A percentile compares a stretch with the other conserved stretches of the same genome.
Conservation (phyloP, 2,113 vertebrate genomes). For the Miniopterus natalensis region DNA sequence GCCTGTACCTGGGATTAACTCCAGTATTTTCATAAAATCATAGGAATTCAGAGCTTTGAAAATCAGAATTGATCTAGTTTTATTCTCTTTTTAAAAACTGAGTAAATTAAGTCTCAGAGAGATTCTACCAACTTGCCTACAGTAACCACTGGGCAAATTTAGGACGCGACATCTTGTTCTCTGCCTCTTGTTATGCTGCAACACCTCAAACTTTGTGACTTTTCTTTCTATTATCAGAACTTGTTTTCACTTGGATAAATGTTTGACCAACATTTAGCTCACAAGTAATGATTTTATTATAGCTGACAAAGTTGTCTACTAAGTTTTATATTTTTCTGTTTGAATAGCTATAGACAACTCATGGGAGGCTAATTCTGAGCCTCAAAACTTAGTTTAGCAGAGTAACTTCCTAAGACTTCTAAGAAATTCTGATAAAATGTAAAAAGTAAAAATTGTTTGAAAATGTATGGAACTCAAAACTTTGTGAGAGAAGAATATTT, state of each 20-base stretch:
- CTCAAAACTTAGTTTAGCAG: conserved; percentile 48
- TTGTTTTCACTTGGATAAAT: background rate
- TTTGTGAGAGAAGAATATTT: conserved; percentile 26
- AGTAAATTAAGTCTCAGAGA: conserved; percentile 38
- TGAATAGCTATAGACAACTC: conserved; percentile 43
- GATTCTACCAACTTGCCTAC: background rate
- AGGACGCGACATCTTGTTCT: conserved; percentile 16
- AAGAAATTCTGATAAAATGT: conserved; percentile 65
- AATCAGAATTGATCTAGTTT: conserved; percentile 36
- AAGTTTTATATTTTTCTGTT: conserved; percentile 48
- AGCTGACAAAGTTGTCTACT: conserved; percentile 25
- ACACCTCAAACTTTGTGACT: conserved; percentile 30
- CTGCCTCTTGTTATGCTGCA: background rate
- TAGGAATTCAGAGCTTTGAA: conserved; percentile 57
- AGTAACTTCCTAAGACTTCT: conserved; percentile 46
- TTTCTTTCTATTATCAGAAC: background rate
- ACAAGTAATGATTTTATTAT: conserved; percentile 32
- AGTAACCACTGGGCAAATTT: conserved; percentile 36
- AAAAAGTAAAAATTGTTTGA: conserved; percentile 48
- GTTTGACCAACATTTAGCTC: conserved; percentile 32
- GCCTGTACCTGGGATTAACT: background rate
- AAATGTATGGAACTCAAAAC: conserved; percentile 41
- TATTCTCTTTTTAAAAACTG: conserved; percentile 32
- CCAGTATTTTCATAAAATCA: conserved; percentile 39
- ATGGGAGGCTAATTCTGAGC: conserved; percentile 39